phyloP scores from a whole-genome alignment of 2,888 invertebrate genomes.

The Monoplex corrugatus region DNA sequence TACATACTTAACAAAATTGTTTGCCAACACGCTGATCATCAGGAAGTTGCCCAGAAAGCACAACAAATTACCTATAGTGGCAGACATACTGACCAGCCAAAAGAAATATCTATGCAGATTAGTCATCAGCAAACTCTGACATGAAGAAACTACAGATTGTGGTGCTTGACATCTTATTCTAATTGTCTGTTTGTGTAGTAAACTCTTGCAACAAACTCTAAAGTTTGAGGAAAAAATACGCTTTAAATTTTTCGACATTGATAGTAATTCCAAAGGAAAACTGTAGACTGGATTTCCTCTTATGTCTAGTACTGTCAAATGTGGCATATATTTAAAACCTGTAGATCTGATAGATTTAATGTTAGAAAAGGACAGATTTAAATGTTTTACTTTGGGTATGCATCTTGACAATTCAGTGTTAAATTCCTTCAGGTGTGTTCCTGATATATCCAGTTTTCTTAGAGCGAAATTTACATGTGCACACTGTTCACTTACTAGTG shows the following conservation, averaged over 20 bases:
- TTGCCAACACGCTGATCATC: neutral
- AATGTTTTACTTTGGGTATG: neutral
- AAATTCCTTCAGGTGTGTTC: neutral
- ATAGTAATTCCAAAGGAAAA: neutral
- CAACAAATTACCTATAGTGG: neutral
- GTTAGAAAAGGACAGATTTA: neutral
- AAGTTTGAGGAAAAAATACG: neutral
- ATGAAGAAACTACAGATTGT: neutral
- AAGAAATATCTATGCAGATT: neutral
- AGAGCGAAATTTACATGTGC: neutral
- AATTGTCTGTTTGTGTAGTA: neutral
- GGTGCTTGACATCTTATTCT: neutral
- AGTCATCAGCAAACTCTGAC: neutral
- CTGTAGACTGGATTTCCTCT: neutral
- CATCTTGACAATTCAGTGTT: neutral
- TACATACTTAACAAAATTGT: neutral
- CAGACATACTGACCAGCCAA: neutral
- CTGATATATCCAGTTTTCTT: neutral
- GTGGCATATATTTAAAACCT: neutral
- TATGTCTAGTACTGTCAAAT: neutral
- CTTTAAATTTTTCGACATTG: neutral
- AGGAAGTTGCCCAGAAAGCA: neutral
- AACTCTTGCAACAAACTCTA: neutral
- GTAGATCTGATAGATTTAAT: neutral
- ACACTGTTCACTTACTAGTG: neutral